These are phyloP conservation scores for Strigamia maritima DNA, from an alignment of 2,888 invertebrate species.

Conservation along the genomic window DNA sequence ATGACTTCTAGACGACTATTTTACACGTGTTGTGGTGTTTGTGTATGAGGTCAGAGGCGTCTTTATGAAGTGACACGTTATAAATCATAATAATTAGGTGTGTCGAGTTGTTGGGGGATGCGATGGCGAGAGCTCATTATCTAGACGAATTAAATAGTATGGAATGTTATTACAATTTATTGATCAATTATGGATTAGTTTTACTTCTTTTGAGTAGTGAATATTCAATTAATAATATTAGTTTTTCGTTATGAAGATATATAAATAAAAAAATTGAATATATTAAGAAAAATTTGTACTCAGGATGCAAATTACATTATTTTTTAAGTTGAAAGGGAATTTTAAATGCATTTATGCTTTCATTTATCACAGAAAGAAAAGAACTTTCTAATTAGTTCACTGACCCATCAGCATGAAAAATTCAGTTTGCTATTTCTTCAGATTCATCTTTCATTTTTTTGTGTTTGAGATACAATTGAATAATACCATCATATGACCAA, in stretches of 20 bases:
- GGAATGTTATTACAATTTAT: slow-evolving; percentile 5
- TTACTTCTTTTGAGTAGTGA: background rate
- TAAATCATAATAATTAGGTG: slow-evolving; percentile 22
- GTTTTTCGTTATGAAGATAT: background rate
- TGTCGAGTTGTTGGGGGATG: background rate
- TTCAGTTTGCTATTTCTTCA: background rate
- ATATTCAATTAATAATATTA: background rate
- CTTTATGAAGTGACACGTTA: slow-evolving; percentile 16
- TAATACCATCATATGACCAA: background rate
- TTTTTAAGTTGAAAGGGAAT: background rate
- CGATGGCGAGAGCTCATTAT: background rate
- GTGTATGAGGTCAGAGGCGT: slow-evolving; percentile 27
- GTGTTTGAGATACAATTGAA: slow-evolving; percentile 8
- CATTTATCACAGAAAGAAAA: background rate
- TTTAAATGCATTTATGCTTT: background rate
- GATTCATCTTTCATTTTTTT: background rate
- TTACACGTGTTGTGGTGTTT: slow-evolving; percentile 8
- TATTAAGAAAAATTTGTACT: background rate
- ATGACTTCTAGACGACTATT: slow-evolving; percentile 6
- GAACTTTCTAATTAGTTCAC: background rate
- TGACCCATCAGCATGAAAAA: slow-evolving; percentile 9
- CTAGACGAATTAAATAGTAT: background rate
- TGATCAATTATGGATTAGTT: slow-evolving; percentile 16
- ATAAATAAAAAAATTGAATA: no score
- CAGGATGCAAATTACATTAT: background rate